These are phyloP conservation scores for Hedychridium roseum DNA, from an alignment of 2,888 invertebrate genomes.

Conservation along the genomic window DNA sequence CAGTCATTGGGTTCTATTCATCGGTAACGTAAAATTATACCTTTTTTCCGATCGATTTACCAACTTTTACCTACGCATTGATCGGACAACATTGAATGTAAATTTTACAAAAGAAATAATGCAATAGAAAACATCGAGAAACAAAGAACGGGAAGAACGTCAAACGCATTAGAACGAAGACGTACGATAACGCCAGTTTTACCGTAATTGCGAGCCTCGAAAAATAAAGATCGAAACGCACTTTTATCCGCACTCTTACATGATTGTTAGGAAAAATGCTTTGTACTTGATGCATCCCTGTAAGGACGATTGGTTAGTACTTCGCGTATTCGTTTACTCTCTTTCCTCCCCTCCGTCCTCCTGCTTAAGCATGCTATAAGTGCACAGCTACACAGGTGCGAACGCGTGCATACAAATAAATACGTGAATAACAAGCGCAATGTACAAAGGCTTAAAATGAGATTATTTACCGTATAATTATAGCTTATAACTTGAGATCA, in stretches of 20 bases:
- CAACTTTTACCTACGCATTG: too few species aligned
- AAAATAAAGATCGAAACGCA: conserved; percentile 13
- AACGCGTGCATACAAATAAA: conserved; percentile 55
- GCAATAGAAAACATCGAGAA: too few species aligned
- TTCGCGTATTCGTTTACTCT: conserved; percentile 19
- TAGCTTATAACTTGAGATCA: conserved; percentile 59
- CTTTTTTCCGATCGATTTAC: too few species aligned
- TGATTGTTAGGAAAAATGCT: conserved; percentile 48
- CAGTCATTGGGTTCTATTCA: too few species aligned
- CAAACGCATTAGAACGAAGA: conserved; percentile 27
- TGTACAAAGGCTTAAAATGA: conserved; percentile 56
- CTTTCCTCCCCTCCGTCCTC: conserved; percentile 10
- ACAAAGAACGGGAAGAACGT: conserved; percentile 35
- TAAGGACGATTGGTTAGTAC: conserved; percentile 37
- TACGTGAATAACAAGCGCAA: conserved; percentile 58
- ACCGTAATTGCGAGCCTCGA: conserved; percentile 8
- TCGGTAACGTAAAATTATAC: too few species aligned
- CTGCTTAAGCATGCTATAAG: conserved; percentile 32
- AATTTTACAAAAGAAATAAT: too few species aligned
- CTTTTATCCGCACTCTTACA: conserved; percentile 16
- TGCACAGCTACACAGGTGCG: conserved; percentile 36
- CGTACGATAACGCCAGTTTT: conserved; percentile 25
- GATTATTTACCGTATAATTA: conserved; percentile 49
- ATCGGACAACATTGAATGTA: too few species aligned
- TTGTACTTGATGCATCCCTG: conserved; percentile 56